phyloP scores from a whole-genome alignment of 2,113 vertebrate species.

The Brienomyrus brachyistius region DNA sequence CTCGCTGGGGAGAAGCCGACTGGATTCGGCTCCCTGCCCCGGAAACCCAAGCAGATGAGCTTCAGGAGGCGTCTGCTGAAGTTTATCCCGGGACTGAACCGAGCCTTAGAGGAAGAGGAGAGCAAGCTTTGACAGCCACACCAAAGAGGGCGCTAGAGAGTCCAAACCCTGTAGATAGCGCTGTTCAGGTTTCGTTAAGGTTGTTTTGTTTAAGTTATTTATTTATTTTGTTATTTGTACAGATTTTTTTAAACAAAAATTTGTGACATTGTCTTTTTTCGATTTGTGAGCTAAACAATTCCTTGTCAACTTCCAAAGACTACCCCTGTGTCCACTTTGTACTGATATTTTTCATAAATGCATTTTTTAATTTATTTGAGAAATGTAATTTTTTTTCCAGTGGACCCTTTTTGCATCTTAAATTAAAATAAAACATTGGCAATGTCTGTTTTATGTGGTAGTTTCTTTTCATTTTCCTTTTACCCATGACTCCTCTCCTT shows the following conservation, averaged over 20 bases:
- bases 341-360: neutral
- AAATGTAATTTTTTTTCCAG: neutral
- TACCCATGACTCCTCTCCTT: neutral
- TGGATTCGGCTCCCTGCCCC: constrained; percentile 57
- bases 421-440: constrained; percentile 13
- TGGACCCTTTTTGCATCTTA: neutral
- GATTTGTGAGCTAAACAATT: neutral
- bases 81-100: constrained; percentile 90
- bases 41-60: constrained; percentile 79
- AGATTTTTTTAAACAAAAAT: constrained; percentile 3
- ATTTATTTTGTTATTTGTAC: constrained; percentile 22
- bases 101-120: constrained; percentile 88
- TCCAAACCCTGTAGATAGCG: neutral
- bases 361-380: constrained; percentile 1
- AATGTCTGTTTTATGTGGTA: neutral
- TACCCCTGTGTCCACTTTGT: neutral
- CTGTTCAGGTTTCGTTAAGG: neutral
- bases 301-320: neutral
- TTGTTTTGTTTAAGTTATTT: constrained; percentile 16
- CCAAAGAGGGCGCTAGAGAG: neutral
- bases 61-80: constrained; percentile 81
- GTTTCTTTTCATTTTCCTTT: neutral
- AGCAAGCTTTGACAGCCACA: constrained; percentile 74
- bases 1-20: constrained; percentile 39
- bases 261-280: neutral